Evolutionary conservation across 1,140 invertebrate genomes (phyloP), one percentile per base, ranked within the genome.

Genomic region (Meloidogyne exigua): DNA sequence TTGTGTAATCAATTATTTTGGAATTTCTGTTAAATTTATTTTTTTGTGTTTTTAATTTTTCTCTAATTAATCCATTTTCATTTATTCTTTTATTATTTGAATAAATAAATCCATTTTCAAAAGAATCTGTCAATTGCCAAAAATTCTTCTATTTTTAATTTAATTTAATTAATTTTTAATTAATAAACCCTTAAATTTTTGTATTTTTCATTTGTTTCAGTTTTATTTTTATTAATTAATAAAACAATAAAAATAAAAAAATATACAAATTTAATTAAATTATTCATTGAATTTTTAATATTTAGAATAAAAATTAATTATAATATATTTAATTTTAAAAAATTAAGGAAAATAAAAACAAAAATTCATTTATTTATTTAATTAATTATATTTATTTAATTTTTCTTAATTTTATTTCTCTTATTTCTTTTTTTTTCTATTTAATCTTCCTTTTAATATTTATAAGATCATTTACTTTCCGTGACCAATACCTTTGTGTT

Each of bases 391-490:
- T n/a, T n/a, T n/a, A n/a, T n/a, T n/a, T n/a, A 18, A 42, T 49
- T 49, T 49, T 32, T 3, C 7, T 49, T 49, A 49, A 49, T 15
- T 4, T 15, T 15, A 18, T 15, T 15, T 3, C 28, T 42, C 39
- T 12, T 42, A 42, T 42, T 42, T 49, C 18, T 49, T 49, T 49
- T 3, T 18, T 18, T 32, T 32, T 32, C 7, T 7, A 32, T 32
- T 32, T 32, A 32, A 32, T 32, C n/a, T n/a, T n/a, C n/a, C n/a
- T n/a, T n/a, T n/a, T n/a, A n/a, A n/a, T n/a, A n/a, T n/a, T 32
- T 32, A 32, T 49, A n/a, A n/a, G 49, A 57, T 57, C 49, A 57
- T 57, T 57, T 57, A 57, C 49, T n/a, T 57, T 57, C 49, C 49
- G 49, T 57, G 49, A 57, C 49, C 49, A 57, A 57, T 12, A 57